These are phyloP conservation scores for Onychomys leucogaster DNA, from an alignment of 2,797 vertebrate species.

Conservation along the genomic window DNA sequence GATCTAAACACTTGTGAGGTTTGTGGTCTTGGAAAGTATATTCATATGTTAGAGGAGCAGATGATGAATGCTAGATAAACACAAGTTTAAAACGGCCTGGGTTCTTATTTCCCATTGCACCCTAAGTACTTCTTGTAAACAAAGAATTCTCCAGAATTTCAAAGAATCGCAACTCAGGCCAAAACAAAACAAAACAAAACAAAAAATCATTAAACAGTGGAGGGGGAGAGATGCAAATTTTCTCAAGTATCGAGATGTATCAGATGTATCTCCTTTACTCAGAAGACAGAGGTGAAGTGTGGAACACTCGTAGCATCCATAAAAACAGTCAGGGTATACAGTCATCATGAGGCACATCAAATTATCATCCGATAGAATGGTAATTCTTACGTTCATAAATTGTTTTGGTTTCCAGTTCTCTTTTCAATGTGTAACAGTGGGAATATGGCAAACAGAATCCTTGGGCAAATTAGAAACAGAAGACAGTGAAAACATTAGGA, in stretches of 20 bases:
- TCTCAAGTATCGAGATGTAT: not conserved
- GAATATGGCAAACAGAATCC: constrained; percentile 68
- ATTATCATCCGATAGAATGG: constrained; percentile 58
- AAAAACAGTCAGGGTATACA: constrained; percentile 57
- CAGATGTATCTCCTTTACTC: not conserved
- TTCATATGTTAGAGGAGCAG: constrained; percentile 80
- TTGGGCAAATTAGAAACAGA: constrained; percentile 81
- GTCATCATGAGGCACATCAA: constrained; percentile 46
- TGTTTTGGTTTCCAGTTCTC: constrained; percentile 75
- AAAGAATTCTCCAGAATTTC: constrained; percentile 59
- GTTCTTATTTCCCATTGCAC: constrained; percentile 51
- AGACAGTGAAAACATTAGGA: constrained; percentile 64
- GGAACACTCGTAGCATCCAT: not conserved
- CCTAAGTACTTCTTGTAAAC: constrained; percentile 58
- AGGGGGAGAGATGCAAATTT: constrained; percentile 1
- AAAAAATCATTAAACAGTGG: not conserved
- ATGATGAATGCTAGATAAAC: constrained; percentile 80
- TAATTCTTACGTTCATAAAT: constrained; percentile 73
- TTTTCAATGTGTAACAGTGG: constrained; percentile 75
- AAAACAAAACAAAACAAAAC: not conserved
- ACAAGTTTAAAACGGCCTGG: constrained; percentile 68
- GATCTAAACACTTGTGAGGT: constrained; percentile 82
- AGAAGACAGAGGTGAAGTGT: constrained; percentile 54
- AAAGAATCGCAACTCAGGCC: constrained; percentile 25
- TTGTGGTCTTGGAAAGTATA: constrained; percentile 83